Evolutionary conservation across 2,113 vertebrate genomes (phyloP), one percentile per base, ranked within the genome.

Genomic region (Clarias gariepinus): DNA sequence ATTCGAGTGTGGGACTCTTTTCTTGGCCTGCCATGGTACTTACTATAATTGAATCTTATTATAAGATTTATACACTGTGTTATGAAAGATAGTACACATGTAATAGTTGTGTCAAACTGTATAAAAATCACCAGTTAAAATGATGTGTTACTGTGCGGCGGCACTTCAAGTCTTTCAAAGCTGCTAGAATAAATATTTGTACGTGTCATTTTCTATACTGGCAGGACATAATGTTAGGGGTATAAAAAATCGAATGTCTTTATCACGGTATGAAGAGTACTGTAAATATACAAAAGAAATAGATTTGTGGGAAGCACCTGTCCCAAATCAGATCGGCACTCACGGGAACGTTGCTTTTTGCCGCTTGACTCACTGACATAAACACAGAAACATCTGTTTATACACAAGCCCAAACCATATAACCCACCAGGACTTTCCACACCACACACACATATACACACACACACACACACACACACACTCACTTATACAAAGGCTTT

Each of bases 301-400:
- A 1, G n/a, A 79, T 79, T 58, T 58, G 16, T 18, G 53, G 23
- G 16, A 30, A 30, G 53, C 53, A 58, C 53, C 53, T 57, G 77
- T 47, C 47, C 60, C 63, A 80, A 64, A 79, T 85, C 74, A 55
- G 74, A 23, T 80, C 19, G 8, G 25, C 11, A 18, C 76, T 71
- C 77, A 69, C 58, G 64, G 85, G 85, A 86, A 81, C 18, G 12
- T n/a, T 63, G 80, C 58, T 41, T 57, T 71, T 85, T 78, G 84
- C 28, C 47, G 84, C 52, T 85, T 53, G 84, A 78, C 58, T 85
- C 73, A 53, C 47, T 86, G 47, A 69, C 63, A 86, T 86, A 79
- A 79, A 79, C 76, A 86, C 74, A 69, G 53, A 57, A 86, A 86
- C 76, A 80, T 80, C 76, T 86, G 84, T 86, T 80, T 86, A 52